Evolutionary conservation across 1,140 invertebrate genomes (phyloP).

Genomic region (Thaumatotibia leucotreta): DNA sequence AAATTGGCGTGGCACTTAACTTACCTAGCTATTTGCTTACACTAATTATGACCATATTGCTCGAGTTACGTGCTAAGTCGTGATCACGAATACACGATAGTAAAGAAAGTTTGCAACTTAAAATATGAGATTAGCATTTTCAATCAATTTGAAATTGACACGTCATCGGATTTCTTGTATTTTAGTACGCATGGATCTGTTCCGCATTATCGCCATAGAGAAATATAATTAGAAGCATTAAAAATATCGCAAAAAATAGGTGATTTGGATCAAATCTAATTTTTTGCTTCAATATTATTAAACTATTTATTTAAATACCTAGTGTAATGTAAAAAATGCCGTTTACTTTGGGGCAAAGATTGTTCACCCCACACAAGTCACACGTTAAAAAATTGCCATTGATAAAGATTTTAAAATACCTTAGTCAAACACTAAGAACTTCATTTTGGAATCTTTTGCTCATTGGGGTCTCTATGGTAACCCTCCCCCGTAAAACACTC

Average conservation of each 20-base stretch:
- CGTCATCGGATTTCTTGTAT: background rate
- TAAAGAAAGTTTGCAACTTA: conserved; percentile 2
- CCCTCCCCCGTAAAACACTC: too few species aligned
- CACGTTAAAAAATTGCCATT: too few species aligned
- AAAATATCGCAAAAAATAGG: background rate
- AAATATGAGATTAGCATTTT: background rate
- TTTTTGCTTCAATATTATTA: too few species aligned
- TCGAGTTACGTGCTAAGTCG: background rate
- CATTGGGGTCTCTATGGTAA: too few species aligned
- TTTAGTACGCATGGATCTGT: background rate
- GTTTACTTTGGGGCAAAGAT: too few species aligned
- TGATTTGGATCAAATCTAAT: background rate
- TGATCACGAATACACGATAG: background rate
- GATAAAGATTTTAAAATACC: too few species aligned
- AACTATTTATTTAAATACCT: too few species aligned
- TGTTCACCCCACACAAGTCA: too few species aligned
- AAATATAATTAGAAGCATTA: background rate
- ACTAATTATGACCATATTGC: background rate
- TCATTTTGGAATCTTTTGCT: too few species aligned
- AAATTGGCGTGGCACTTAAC: background rate
- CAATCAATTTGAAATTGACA: background rate
- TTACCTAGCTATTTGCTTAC: background rate
- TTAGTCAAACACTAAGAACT: too few species aligned
- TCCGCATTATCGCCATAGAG: background rate
- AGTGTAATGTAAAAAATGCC: too few species aligned